Conservation (phyloP, 2,888 invertebrate genomes). For the Xestoiulus laeticollis region DNA sequence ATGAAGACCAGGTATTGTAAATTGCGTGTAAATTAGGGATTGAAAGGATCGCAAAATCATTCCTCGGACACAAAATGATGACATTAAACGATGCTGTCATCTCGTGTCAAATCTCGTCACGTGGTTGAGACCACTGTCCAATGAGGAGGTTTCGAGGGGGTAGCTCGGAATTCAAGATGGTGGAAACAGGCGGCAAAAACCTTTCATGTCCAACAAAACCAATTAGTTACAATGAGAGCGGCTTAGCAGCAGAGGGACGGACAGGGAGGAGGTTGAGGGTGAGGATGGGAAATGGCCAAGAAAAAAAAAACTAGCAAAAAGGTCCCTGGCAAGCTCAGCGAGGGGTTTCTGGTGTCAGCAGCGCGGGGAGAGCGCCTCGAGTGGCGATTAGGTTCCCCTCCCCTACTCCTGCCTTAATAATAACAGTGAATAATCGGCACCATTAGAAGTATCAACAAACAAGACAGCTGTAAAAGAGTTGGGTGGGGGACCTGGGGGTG, state of each 20-base stretch:
- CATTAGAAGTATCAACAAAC: slow-evolving; percentile 50
- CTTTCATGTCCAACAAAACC: background rate
- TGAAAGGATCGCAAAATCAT: background rate
- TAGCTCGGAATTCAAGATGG: background rate
- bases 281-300: background rate
- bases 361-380: slow-evolving; percentile 8
- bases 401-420: slow-evolving; percentile 13
- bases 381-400: slow-evolving; percentile 35
- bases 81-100: background rate
- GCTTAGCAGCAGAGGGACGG: background rate
- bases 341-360: background rate
- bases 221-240: background rate
- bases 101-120: background rate
- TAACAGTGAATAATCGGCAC: slow-evolving; percentile 50
- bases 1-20: background rate
- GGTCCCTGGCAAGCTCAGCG: background rate
- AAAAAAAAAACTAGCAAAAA: background rate
- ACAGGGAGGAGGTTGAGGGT: background rate
- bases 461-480: slow-evolving; percentile 36
- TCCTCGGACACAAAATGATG: background rate
- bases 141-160: background rate
- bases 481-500: slow-evolving; percentile 15
- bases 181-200: background rate
- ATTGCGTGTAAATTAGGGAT: background rate
- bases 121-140: background rate